Evolutionary conservation across 2,888 invertebrate genomes (phyloP).

Genomic region (Rhagonycha lutea): DNA sequence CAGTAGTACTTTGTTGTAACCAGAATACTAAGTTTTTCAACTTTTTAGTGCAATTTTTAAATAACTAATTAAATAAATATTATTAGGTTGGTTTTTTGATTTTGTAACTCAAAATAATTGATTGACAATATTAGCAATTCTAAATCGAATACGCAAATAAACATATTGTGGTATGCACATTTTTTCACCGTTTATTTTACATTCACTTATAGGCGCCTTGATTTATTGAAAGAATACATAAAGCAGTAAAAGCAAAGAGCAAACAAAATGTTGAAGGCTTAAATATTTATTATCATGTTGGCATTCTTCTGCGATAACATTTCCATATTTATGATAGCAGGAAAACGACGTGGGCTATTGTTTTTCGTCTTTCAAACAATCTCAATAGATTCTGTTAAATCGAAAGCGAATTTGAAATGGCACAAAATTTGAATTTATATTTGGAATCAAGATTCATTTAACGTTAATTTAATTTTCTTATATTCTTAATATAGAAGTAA

Average conservation of each 20-base stretch:
- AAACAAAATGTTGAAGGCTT: background rate
- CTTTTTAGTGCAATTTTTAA: too few relatives aligned
- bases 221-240: background rate
- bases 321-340: conserved; percentile 6
- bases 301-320: conserved; percentile 2
- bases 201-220: conserved; percentile 3
- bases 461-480: background rate
- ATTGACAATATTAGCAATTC: background rate
- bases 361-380: conserved; percentile 1
- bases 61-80: too few relatives aligned
- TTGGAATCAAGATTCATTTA: background rate
- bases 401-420: background rate
- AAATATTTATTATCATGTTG: conserved; percentile 3
- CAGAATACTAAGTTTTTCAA: background rate
- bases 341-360: conserved; percentile 4
- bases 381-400: background rate
- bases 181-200: background rate
- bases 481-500: background rate
- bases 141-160: background rate
- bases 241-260: background rate
- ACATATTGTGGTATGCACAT: background rate
- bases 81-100: too few relatives aligned
- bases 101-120: background rate
- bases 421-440: background rate
- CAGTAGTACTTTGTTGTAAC: background rate